Base-by-base conservation (phyloP, 2,888 invertebrate genomes). In the Meteorus colon region DNA sequence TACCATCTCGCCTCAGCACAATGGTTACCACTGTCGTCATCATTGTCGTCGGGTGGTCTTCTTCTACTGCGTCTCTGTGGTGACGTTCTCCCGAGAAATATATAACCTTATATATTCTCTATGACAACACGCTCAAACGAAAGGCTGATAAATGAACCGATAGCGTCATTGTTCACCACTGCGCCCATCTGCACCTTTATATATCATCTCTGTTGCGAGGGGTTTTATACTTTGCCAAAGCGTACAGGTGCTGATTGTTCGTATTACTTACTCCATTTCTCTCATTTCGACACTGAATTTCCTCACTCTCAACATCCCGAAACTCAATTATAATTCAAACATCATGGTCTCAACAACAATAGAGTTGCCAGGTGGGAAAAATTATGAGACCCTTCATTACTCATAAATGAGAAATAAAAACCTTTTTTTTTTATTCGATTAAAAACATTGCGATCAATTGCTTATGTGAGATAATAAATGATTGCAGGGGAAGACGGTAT, bases 401-500 rank as follows among this genome's bases (percentile, higher is more conserved):
- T 24, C 6, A 19, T 55, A 8, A 12, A 41, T 41, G 41, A 10
- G 0, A 12, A 10, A 41, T 1, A 12, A 41, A 10, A 8, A 41
- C 8, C 5, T 4, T 34, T 12, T 8, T 55, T 59, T 34, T 12
- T 12, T n/a, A 2, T 41, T n/a, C 19, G 48, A 68, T 68, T 45
- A 45, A 8, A 41, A 41, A 67, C 12, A 45, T 24, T 19, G 8
- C 45, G 14, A 68, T 31, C 0, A 29, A 29, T 45, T 48, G 16
- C 51, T 59, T 4, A 51, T 24, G 29, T 29, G 10, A 10, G 0
- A 41, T 45, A 81, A 78, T 79, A 79, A 86, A 80, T 84, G 85
- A 84, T 91, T 91, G 1, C 89, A 93, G 93, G 93, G 92, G 93
- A 93, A 86, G 88, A 89, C 86, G 89, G 88, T 79, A 88, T 86